These are phyloP conservation scores for Ophonus ardosiacus DNA, from an alignment of 2,888 invertebrate genomes.

Conservation along the genomic window DNA sequence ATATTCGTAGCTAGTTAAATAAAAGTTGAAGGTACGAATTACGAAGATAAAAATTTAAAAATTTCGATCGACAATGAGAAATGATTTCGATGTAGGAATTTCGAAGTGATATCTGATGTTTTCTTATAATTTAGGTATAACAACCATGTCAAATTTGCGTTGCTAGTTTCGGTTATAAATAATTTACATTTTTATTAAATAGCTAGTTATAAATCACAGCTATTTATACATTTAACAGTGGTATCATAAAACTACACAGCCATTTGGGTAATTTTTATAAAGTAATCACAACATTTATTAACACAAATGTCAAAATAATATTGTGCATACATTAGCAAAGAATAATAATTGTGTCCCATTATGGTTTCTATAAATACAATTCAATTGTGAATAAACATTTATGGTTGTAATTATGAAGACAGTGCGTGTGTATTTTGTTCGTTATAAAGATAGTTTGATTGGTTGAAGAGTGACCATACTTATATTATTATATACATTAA, in stretches of 20 bases:
- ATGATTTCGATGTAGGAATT: conserved; percentile 48
- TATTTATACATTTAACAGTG: conserved; percentile 61
- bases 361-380: conserved; percentile 24
- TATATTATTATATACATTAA: no score
- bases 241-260: conserved; percentile 60
- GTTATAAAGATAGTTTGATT: conserved; percentile 15
- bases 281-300: conserved; percentile 55
- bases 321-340: conserved; percentile 46
- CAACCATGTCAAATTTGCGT: conserved; percentile 43
- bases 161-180: conserved; percentile 47
- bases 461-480: not conserved
- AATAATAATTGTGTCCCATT: conserved; percentile 17
- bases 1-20: conserved; percentile 30
- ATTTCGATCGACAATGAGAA: conserved; percentile 50
- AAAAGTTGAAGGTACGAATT: conserved; percentile 19
- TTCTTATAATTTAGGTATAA: conserved; percentile 46
- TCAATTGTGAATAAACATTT: conserved; percentile 37
- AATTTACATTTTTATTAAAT: conserved; percentile 58
- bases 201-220: conserved; percentile 59
- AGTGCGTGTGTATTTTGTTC: conserved; percentile 38
- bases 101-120: conserved; percentile 33
- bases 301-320: conserved; percentile 36
- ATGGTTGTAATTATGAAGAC: conserved; percentile 40
- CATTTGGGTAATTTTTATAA: conserved; percentile 55
- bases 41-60: conserved; percentile 57